These are phyloP conservation scores for Caenorhabditis briggsae DNA, from an alignment of 1,140 invertebrate genomes.

Conservation along the genomic window DNA sequence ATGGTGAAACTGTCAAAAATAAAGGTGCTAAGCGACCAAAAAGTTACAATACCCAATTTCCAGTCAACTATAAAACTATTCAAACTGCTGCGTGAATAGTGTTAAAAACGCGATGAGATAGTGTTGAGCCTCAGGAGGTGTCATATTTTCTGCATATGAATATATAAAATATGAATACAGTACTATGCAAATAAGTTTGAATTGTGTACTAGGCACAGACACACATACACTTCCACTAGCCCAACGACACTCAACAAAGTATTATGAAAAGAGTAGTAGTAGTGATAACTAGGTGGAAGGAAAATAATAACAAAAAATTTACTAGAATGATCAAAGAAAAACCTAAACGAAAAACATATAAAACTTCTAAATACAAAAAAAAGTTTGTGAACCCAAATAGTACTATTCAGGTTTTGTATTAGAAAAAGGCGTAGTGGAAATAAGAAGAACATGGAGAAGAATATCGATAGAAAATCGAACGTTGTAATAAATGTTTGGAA, in stretches of 20 bases:
- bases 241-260: conserved; percentile 12
- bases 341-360: neutral
- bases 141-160: conserved; percentile 13
- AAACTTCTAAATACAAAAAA: neutral
- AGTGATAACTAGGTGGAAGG: neutral
- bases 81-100: neutral
- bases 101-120: neutral
- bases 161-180: conserved; percentile 55
- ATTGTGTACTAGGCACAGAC: neutral
- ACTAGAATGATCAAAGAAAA: no score
- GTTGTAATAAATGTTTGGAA: conserved; percentile 56
- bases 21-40: neutral
- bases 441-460: neutral
- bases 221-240: neutral
- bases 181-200: conserved; percentile 54
- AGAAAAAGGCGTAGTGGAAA: neutral
- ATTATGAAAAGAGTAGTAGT: neutral
- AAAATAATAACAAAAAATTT: neutral
- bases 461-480: neutral
- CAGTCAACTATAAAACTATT: neutral
- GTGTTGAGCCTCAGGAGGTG: neutral
- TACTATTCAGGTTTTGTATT: conserved; percentile 28
- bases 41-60: neutral
- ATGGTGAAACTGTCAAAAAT: neutral
- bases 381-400: neutral